Conservation (phyloP, 1,140 invertebrate genomes). For the Pogonognathellus flavescens region DNA sequence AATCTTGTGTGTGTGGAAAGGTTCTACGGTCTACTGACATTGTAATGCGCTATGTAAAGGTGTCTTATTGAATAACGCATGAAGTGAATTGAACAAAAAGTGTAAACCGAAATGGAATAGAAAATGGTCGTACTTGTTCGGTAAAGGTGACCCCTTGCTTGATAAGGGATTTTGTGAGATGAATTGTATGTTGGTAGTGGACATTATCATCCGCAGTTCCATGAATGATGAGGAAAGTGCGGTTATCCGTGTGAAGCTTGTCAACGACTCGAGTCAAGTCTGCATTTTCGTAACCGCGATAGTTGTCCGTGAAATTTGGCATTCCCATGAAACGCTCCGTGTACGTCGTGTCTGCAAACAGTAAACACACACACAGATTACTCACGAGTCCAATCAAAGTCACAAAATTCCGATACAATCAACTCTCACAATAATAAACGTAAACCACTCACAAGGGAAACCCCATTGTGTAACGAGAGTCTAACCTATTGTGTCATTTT, state of each 20-base stretch:
- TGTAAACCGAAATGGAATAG: neutral
- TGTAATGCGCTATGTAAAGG: no score
- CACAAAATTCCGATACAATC: no score
- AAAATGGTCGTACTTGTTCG: slow-evolving; percentile 77
- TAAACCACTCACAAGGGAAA: neutral
- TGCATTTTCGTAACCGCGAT: slow-evolving; percentile 79
- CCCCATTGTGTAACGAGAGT: no score
- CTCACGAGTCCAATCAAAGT: no score
- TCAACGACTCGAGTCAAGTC: slow-evolving; percentile 81
- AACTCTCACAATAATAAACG: neutral
- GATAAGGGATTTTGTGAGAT: slow-evolving; percentile 82
- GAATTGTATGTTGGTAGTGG: slow-evolving; percentile 87
- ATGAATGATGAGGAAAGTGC: slow-evolving; percentile 77
- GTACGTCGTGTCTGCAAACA: slow-evolving; percentile 82
- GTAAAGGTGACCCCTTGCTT: slow-evolving; percentile 81
- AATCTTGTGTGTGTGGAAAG: no score
- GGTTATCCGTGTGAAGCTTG: slow-evolving; percentile 74
- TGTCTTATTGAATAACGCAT: no score
- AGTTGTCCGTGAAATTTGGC: slow-evolving; percentile 76
- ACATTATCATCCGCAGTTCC: slow-evolving; percentile 84
- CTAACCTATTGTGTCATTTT: no score
- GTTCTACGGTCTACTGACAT: no score
- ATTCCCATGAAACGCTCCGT: slow-evolving; percentile 86
- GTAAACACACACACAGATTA: neutral
- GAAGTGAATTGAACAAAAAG: neutral